Base-by-base conservation (phyloP, 2,888 invertebrate species). In the Yponomeuta evonymella region DNA sequence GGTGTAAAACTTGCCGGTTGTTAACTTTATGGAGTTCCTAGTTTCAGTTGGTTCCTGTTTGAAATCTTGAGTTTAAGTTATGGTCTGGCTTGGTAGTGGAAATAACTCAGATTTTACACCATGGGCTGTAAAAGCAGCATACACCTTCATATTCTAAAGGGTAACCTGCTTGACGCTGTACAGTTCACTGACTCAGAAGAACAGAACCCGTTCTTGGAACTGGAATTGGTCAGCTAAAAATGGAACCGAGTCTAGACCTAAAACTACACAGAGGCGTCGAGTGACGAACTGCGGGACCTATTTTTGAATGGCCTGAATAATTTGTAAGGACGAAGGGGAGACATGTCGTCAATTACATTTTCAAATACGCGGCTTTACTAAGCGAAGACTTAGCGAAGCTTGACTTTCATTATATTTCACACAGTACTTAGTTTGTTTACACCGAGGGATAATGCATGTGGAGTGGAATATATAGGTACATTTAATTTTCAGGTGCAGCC, bases 121-220 rank as follows among this genome's bases (percentile, higher is more conserved):
- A 6, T 65, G 33, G 65, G 29, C 11, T 23, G 65, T n/a, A 67
- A 67, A 48, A 67, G 33, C 48, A 43, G 67, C 67, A 48, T 67
- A 67, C 9, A n/a, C 12, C 65, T 11, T 11, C 33, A 11, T 33
- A 6, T 58, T 58, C 29, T 33, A 65, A 64, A 67, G 48, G 43
- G 67, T 48, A 67, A 67, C n/a, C 29, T 65, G 23, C 23, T 23
- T 23, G 65, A 65, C 10, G 36, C 3, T n/a, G 43, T 36, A 12
- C 77, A 75, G 81, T 79, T 81, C 80, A 81, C 75, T 81, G 82
- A 81, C 81, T 79, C 75, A 74, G 71, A 73, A 73, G 75, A 73
- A 74, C 72, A n/a, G 43, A 67, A 67, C 67, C 43, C 67, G 67
- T 67, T 67, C 43, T 36, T 43, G 62, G 72, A 81, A 71, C 71